Evolutionary conservation across 2,797 vertebrate species (phyloP), one percentile per base, ranked within the genome.

Genomic region (Tauraco hartlaubi): DNA sequence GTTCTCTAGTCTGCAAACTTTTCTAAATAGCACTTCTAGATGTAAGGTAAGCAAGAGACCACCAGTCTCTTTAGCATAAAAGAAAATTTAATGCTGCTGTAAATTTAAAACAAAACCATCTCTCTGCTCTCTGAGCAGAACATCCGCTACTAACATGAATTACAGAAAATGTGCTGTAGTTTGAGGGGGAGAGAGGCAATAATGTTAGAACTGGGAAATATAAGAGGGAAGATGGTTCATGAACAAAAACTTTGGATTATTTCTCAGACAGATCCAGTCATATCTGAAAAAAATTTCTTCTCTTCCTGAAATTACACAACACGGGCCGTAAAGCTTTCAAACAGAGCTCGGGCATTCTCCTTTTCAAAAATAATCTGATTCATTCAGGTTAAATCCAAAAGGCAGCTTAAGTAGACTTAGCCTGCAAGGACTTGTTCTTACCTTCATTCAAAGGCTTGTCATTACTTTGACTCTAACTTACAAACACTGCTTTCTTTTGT

Each of bases 11-110:
- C 84, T 86, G 35, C 80, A 96, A 88, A 94, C 49, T 95, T 88
- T 85, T 92, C 62, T 90, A 96, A 97, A 97, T 97, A 94, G 97
- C 95, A 73, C 93, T 92, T 96, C 56, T 58, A 83, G 86, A 94
- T 84, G 86, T 55, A 89, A 68, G 72, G 84, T 58, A 85, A 93
- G 80, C 48, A 88, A 96, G 85, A 67, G 20, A 25, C 86, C 93
- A 83, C n/a, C 58, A 69, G 71, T 86, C 52, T 76, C 25, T 81
- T 78, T 80, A 94, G 61, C 49, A 82, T 61, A 82, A 9, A 84
- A 92, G 84, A 85, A 75, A 88, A 92, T 79, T 48, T 87, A 86
- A 85, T 75, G 61, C 78, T 83, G 56, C 41, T 93, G 77, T 94
- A 96, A 85, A 91, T 92, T 90, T 79, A 74, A 96, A 96, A 95